phyloP scores from a whole-genome alignment of 1,140 invertebrate species.

The Drosophila ogumai region DNA sequence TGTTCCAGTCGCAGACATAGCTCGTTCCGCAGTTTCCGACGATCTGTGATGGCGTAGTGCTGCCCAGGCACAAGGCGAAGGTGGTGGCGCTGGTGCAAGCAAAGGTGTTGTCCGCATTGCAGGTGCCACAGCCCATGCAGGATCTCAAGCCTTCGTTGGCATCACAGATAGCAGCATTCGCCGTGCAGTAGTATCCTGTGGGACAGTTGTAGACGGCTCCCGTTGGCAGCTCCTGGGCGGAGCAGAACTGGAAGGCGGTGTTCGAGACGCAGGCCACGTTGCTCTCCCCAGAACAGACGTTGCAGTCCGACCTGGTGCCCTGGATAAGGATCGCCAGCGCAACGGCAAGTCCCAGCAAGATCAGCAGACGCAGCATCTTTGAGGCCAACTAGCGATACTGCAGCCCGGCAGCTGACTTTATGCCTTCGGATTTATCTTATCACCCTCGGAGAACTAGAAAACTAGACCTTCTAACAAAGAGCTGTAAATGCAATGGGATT shows the following conservation, averaged over 20 bases:
- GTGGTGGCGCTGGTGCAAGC: constrained; percentile 39
- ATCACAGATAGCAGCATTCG: constrained; percentile 17
- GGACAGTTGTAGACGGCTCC: constrained; percentile 37
- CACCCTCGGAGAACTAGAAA: not conserved
- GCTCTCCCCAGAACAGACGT: constrained; percentile 18
- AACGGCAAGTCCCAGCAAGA: constrained; percentile 21
- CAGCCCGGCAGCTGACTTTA: constrained; percentile 7
- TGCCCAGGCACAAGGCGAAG: constrained; percentile 55
- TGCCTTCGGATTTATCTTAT: constrained; percentile 40
- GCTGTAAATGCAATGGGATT: constrained; percentile 8
- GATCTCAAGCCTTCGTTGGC: constrained; percentile 1
- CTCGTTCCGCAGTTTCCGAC: constrained; percentile 14
- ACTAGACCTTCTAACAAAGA: constrained; percentile 23
- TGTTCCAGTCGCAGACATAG: constrained; percentile 38
- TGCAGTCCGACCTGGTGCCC: constrained; percentile 38
- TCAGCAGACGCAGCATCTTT: constrained; percentile 47
- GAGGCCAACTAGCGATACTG: constrained; percentile 20
- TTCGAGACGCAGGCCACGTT: constrained; percentile 52
- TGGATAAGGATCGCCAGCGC: constrained; percentile 14
- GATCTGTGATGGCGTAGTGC: not conserved
- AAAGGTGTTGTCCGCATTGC: constrained; percentile 24
- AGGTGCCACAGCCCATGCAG: constrained; percentile 40
- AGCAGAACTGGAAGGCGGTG: constrained; percentile 47
- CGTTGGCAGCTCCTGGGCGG: not conserved
- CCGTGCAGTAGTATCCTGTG: constrained; percentile 43